These are phyloP conservation scores for Melanerpes formicivorus DNA, from an alignment of 2,113 vertebrate genomes.

Conservation along the genomic window DNA sequence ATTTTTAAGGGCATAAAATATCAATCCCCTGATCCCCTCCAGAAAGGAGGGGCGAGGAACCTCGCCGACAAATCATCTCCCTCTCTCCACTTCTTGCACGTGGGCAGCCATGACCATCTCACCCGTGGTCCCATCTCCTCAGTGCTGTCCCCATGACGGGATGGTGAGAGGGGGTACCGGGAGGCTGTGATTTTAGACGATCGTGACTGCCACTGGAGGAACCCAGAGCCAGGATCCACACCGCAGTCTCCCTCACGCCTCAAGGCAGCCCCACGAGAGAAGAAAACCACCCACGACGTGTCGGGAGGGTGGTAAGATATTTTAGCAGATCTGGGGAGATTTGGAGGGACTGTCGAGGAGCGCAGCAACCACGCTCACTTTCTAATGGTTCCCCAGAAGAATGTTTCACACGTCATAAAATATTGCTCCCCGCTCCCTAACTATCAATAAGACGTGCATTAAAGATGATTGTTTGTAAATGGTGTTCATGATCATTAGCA, in stretches of 20 bases:
- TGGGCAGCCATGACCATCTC: neutral
- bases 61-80: too few relatives aligned
- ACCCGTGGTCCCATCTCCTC: neutral
- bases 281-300: neutral
- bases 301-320: rapidly evolving
- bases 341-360: neutral
- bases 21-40: neutral
- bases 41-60: too few relatives aligned
- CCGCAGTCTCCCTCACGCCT: neutral
- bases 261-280: neutral
- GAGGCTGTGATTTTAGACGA: neutral
- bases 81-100: neutral
- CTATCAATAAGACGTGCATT: conserved; percentile 60
- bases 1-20: neutral
- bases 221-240: rapidly evolving
- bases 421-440: conserved; percentile 25
- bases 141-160: neutral
- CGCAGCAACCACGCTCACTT: neutral
- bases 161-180: too few relatives aligned
- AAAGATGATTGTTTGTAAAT: conserved; percentile 65
- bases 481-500: conserved; percentile 51
- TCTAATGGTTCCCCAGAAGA: conserved; percentile 9
- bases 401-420: neutral
- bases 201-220: neutral
- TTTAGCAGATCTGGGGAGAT: neutral